These are phyloP conservation scores for Catocala fraxini DNA, from an alignment of 2,888 invertebrate genomes.

Conservation along the genomic window DNA sequence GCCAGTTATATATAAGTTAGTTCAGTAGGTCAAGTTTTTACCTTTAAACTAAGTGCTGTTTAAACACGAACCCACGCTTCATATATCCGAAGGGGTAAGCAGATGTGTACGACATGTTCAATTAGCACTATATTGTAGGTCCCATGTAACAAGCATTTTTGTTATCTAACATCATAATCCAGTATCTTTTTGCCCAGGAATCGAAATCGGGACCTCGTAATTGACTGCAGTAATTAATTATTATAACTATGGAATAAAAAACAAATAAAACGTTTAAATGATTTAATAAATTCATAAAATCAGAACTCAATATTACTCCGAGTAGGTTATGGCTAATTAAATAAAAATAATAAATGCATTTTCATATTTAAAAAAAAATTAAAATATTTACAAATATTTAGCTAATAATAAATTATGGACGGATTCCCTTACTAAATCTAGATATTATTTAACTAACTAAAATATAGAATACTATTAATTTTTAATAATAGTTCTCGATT, in stretches of 20 bases:
- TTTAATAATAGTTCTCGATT: slow-evolving; percentile 22
- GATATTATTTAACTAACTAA: slow-evolving; percentile 22
- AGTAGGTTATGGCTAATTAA: slow-evolving; percentile 70
- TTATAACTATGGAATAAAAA: slow-evolving; percentile 7
- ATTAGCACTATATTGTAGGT: too few species aligned
- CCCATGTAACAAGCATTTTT: too few species aligned
- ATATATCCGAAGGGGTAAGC: too few species aligned
- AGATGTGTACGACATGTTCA: too few species aligned
- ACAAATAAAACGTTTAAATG: slow-evolving; percentile 38
- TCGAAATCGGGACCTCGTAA: too few species aligned
- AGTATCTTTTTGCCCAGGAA: too few species aligned
- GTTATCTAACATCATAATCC: too few species aligned
- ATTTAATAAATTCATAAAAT: slow-evolving; percentile 59
- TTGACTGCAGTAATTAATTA: too few species aligned
- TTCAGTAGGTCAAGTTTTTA: too few species aligned
- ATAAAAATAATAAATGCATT: slow-evolving; percentile 77
- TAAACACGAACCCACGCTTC: too few species aligned
- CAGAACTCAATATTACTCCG: slow-evolving; percentile 40
- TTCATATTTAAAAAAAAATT: slow-evolving; percentile 47
- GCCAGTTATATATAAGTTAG: too few species aligned
- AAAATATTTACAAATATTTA: slow-evolving; percentile 64
- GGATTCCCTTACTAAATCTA: slow-evolving; percentile 45
- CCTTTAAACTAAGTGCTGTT: too few species aligned
- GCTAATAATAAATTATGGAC: slow-evolving; percentile 63
- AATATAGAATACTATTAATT: slow-evolving; percentile 18